Evolutionary conservation across 1,140 invertebrate species (phyloP).

Genomic region (Myzus persicae): DNA sequence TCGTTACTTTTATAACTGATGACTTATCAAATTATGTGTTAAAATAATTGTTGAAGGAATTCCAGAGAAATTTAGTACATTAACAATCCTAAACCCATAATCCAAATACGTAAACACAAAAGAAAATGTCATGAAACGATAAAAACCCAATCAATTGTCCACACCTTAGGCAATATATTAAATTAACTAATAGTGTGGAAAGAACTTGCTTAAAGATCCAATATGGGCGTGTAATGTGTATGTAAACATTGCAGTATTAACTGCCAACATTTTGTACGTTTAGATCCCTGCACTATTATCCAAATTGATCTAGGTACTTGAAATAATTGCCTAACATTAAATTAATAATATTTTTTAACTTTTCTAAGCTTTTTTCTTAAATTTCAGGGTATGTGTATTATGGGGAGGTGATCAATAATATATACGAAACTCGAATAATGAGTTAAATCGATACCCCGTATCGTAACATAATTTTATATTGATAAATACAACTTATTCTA

Average conservation of each 20-base stretch:
- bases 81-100: neutral
- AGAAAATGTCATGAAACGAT: neutral
- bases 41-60: neutral
- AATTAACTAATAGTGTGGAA: constrained; percentile 30
- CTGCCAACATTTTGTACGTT: neutral
- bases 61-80: neutral
- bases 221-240: neutral
- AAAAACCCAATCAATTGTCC: constrained; percentile 6
- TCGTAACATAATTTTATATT: too few relatives aligned
- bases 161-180: constrained; percentile 23
- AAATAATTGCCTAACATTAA: neutral
- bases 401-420: too few relatives aligned
- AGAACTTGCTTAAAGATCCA: constrained; percentile 13
- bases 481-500: neutral
- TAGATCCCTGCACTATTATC: neutral
- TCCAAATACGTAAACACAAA: neutral
- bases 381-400: too few relatives aligned
- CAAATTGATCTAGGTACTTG: neutral
- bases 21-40: neutral
- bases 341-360: too few relatives aligned
- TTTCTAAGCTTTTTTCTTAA: neutral
- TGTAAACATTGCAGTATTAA: neutral
- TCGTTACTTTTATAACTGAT: neutral
- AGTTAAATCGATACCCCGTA: too few relatives aligned
- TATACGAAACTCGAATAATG: too few relatives aligned